A percentile compares a stretch with the other conserved stretches of the same genome.
These are phyloP conservation scores for Drosophila busckii DNA, from an alignment of 1,140 invertebrate genomes.

Conservation along the genomic window DNA sequence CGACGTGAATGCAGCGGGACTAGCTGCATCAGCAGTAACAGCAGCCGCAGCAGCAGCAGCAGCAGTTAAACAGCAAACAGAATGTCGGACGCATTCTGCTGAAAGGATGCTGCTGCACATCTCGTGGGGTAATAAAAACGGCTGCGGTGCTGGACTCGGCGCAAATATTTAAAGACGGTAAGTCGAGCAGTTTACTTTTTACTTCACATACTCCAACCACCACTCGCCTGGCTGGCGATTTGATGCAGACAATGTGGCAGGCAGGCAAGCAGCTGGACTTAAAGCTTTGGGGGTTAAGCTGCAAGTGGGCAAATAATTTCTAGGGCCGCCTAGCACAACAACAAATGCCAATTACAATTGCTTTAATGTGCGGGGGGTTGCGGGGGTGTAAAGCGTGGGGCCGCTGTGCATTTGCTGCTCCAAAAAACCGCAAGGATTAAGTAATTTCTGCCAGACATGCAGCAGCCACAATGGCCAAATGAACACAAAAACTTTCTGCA, in stretches of 20 bases:
- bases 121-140: slow-evolving; percentile 60
- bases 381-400: not conserved
- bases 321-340: slow-evolving; percentile 52
- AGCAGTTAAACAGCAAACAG: slow-evolving; percentile 19
- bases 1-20: slow-evolving; percentile 39
- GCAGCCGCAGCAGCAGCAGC: not conserved
- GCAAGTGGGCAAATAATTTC: slow-evolving; percentile 41
- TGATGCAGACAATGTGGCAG: slow-evolving; percentile 41
- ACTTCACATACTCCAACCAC: no score
- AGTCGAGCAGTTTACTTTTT: slow-evolving; percentile 29
- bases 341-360: slow-evolving; percentile 72
- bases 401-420: slow-evolving; percentile 45
- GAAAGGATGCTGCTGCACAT: slow-evolving; percentile 40
- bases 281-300: slow-evolving; percentile 34
- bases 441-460: slow-evolving; percentile 76
- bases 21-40: slow-evolving; percentile 1
- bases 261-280: slow-evolving; percentile 17
- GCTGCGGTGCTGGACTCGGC: slow-evolving; percentile 26
- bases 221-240: no score
- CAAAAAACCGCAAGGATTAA: slow-evolving; percentile 74
- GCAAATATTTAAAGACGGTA: slow-evolving; percentile 70
- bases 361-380: slow-evolving; percentile 46
- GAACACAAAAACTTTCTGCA: slow-evolving; percentile 74
- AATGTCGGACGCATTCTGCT: slow-evolving; percentile 22
- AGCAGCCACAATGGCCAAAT: slow-evolving; percentile 75